Base-by-base conservation (phyloP, 2,797 vertebrate species). In the Gobio occitaniae region DNA sequence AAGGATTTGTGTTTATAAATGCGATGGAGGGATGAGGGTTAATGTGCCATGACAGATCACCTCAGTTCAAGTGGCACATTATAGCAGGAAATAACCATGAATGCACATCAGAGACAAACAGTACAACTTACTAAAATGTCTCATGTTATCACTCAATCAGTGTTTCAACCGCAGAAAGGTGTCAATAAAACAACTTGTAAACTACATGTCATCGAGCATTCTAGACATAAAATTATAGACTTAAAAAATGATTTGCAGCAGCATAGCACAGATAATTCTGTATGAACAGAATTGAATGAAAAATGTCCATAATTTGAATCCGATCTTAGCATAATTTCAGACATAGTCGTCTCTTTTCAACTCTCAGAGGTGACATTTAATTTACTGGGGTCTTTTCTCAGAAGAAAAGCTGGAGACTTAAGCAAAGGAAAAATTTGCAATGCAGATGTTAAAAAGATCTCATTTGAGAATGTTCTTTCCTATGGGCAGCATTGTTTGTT, bases 361-460 rank as follows among this genome's bases (percentile, higher is more conserved):
- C 44, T 47, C 21, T 8, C 7, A 48, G n/a, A 25, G 21, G 1
- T 29, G 69, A 21, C 2, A 19, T 16, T 3, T 52, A 17, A 32
- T n/a, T 74, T 75, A n/a, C 54, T 16, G 32, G 13, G 6, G 54
- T 16, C 6, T 77, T 77, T 77, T 41, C 36, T 15, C 75, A 16
- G 11, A 59, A 41, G 17, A n/a, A 77, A 77, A 77, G 17, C 52
- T 12, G 17, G 19, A 38, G 74, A 56, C 32, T 77, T 41, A n/a
- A 41, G 74, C 29, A 56, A 41, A n/a, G 21, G 75, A 11, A n/a
- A 38, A 2, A 54, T 77, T 59, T 77, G 52, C 52, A 59, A 77
- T 77, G 75, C 50, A 59, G 32, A 77, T 77, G 17, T 59, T 25
- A 77, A 77, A 77, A n/a, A 56, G 2, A 13, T 63, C 38, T 78